phyloP scores from a whole-genome alignment of 1,140 invertebrate species.

The Eriocheir sinensis region DNA sequence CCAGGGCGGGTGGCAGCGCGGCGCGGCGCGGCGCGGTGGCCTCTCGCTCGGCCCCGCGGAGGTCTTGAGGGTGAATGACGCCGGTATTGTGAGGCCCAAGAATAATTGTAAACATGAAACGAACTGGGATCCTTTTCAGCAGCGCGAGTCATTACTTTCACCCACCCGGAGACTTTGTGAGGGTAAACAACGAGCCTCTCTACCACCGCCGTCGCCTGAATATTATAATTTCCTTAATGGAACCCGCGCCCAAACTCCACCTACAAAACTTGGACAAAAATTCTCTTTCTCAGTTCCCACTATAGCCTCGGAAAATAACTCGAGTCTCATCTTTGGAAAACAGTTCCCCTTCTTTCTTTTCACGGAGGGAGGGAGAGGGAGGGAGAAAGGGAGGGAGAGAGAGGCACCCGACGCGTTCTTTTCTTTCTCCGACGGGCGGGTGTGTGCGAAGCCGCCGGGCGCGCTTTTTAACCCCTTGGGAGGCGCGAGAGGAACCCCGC shows the following conservation, averaged over 20 bases:
- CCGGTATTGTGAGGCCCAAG: constrained; percentile 61
- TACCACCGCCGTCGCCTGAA: constrained; percentile 68
- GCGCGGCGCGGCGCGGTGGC: constrained; percentile 40
- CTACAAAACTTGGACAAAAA: constrained; percentile 72
- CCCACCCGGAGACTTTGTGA: constrained; percentile 65
- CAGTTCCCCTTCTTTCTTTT: constrained; percentile 66
- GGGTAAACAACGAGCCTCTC: constrained; percentile 57
- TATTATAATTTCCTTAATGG: constrained; percentile 77
- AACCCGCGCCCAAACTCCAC: constrained; percentile 49
- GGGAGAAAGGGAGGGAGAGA: too few relatives aligned
- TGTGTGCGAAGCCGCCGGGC: constrained; percentile 36
- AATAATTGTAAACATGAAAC: constrained; percentile 76
- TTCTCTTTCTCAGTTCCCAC: constrained; percentile 66
- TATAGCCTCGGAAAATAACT: constrained; percentile 63
- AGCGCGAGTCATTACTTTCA: constrained; percentile 68
- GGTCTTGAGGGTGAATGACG: constrained; percentile 63
- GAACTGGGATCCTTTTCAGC: constrained; percentile 61
- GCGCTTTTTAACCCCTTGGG: not conserved
- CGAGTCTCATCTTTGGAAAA: constrained; percentile 68
- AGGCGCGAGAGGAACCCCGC: not conserved
- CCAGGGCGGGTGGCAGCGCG: not conserved
- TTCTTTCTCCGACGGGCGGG: not conserved
- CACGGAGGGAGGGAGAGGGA: too few relatives aligned
- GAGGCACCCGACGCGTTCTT: too few relatives aligned
- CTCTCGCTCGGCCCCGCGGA: not conserved